phyloP scores from a whole-genome alignment of 2,888 invertebrate genomes.

The Drosophila flavopinicola region DNA sequence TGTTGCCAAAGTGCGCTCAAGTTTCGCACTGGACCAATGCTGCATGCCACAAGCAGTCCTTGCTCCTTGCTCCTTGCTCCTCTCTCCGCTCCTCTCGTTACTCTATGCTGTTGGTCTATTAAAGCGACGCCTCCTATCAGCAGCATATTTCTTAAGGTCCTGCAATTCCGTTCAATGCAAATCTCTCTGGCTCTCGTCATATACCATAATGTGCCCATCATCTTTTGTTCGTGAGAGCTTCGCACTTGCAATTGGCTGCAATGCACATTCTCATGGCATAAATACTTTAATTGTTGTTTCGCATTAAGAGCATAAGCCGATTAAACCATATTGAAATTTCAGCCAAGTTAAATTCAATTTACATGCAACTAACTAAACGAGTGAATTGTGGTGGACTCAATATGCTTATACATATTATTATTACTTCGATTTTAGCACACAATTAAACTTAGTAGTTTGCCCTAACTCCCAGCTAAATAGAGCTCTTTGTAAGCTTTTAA shows the following conservation, averaged over 20 bases:
- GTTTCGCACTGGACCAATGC: constrained; percentile 36
- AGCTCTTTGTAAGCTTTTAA: too few species aligned
- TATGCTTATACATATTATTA: background rate
- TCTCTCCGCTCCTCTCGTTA: too few species aligned
- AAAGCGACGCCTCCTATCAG: too few species aligned
- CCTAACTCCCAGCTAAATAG: too few species aligned
- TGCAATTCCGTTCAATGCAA: too few species aligned
- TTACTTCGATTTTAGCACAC: too few species aligned
- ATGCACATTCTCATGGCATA: constrained; percentile 1
- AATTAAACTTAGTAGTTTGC: too few species aligned
- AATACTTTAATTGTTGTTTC: constrained; percentile 32
- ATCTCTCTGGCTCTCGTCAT: background rate
- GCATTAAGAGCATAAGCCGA: constrained; percentile 26
- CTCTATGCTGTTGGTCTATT: constrained; percentile 10
- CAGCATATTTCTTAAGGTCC: too few species aligned
- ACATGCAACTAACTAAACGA: constrained; percentile 2
- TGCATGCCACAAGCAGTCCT: constrained; percentile 22
- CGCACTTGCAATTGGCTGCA: background rate
- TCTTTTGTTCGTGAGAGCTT: background rate
- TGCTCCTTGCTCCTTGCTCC: constrained; percentile 19
- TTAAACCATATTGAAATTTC: constrained; percentile 4
- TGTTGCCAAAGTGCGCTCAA: constrained; percentile 45
- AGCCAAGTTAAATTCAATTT: background rate
- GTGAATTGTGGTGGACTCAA: background rate
- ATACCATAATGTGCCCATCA: background rate